Percentiles rank a stretch among this genome's conserved stretches.
Conservation (phyloP, 1,140 invertebrate species). For the Hirudo medicinalis region DNA sequence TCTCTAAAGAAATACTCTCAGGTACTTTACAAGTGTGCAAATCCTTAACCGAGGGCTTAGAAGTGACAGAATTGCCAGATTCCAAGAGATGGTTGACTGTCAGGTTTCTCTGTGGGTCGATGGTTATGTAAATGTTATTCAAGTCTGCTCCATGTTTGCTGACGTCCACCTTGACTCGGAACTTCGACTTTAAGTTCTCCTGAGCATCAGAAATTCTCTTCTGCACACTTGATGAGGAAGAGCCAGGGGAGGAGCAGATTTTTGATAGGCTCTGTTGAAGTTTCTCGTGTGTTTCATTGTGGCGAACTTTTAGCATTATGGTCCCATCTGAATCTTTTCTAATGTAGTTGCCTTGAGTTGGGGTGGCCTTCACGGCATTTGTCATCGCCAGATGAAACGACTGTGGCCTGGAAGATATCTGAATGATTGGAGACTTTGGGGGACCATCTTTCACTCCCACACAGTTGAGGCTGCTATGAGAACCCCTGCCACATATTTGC, state of each 20-base stretch:
- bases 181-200: not conserved
- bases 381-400: no score
- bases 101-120: not conserved
- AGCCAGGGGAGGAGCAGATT: not conserved
- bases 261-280: not conserved
- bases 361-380: no score
- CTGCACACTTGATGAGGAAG: not conserved
- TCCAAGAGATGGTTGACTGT: not conserved
- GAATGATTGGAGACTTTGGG: not conserved
- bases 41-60: not conserved
- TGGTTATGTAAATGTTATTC: not conserved
- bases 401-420: no score
- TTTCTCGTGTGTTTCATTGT: not conserved
- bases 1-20: not conserved
- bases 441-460: not conserved
- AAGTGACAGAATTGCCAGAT: not conserved
- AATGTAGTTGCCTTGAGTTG: no score
- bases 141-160: not conserved
- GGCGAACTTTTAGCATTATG: not conserved
- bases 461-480: not conserved
- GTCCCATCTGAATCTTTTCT: no score
- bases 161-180: not conserved
- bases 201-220: slow-evolving; percentile 8
- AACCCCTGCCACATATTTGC: slow-evolving; percentile 6
- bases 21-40: not conserved